These are phyloP conservation scores for Aleiodes testaceus DNA, from an alignment of 2,888 invertebrate genomes.

Conservation along the genomic window DNA sequence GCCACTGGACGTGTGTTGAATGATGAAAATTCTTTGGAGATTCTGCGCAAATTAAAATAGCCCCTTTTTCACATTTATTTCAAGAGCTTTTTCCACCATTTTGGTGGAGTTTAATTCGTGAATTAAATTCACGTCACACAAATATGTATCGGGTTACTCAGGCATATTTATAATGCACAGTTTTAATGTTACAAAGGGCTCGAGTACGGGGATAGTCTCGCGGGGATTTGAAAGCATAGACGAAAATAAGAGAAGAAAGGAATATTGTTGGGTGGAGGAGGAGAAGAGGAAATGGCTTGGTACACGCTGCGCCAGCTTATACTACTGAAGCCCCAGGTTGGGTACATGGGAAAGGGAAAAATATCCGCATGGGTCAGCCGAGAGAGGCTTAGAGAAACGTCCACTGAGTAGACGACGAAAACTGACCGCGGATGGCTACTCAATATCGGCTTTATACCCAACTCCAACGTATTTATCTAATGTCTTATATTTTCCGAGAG, in stretches of 20 bases:
- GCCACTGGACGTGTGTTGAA: slow-evolving; percentile 59
- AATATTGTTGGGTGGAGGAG: slow-evolving; percentile 25
- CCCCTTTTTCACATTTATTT: slow-evolving; percentile 9
- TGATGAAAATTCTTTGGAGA: slow-evolving; percentile 49
- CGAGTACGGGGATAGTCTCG: slow-evolving; percentile 2
- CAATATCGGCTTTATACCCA: slow-evolving; percentile 71
- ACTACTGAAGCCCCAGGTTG: slow-evolving; percentile 22
- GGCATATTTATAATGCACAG: slow-evolving; percentile 10
- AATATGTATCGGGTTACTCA: neutral
- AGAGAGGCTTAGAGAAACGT: slow-evolving; percentile 69
- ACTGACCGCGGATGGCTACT: slow-evolving; percentile 54
- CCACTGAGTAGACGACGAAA: slow-evolving; percentile 63
- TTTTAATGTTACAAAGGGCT: slow-evolving; percentile 5
- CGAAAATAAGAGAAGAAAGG: slow-evolving; percentile 45
- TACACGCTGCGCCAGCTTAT: slow-evolving; percentile 36
- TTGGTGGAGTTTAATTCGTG: too few species aligned
- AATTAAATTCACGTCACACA: too few species aligned
- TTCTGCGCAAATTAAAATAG: slow-evolving; percentile 61
- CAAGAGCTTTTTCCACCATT: neutral
- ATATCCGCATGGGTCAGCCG: slow-evolving; percentile 73
- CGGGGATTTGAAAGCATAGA: slow-evolving; percentile 51
- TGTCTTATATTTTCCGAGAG: slow-evolving; percentile 69
- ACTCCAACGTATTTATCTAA: slow-evolving; percentile 71
- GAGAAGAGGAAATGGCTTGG: slow-evolving; percentile 11
- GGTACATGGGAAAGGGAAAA: slow-evolving; percentile 58